Base-by-base conservation (phyloP, 2,888 invertebrate species). In the Troides oblongomaculatus region DNA sequence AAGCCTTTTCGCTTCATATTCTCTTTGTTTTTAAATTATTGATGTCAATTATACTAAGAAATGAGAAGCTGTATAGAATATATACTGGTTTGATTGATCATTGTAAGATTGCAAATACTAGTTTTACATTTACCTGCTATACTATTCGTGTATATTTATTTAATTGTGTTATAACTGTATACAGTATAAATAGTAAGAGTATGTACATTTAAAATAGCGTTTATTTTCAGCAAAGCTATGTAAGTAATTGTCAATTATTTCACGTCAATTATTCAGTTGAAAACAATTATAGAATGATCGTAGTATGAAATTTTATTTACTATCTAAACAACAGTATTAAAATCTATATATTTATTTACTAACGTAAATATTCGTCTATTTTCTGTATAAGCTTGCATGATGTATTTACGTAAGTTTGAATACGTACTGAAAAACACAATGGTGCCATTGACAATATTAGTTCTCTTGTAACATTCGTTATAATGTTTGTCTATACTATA, bases 361-460 rank as follows among this genome's bases (percentile, higher is more conserved):
- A 53, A n/a, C 0, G 6, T n/a, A n/a, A n/a, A 53, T n/a, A n/a
- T 53, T 7, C n/a, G 53, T 53, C 8, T 53, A 53, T 7, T 6
- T n/a, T n/a, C 18, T 53, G 18, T 53, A 18, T 53, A 12, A 53
- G 53, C 4, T n/a, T 53, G 5, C 18, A 53, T 53, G 18, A 12
- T n/a, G n/a, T 53, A n/a, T 58, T 14, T 23, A 14, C 57, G 10
- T 58, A 58, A 21, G 8, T 23, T 58, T 58, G 8, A 58, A 58
- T 58, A 79, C 75, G 76, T 81, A 80, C 79, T 77, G 64, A 71
- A 76, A 77, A 74, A 76, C 73, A 77, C 76, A 72, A 85, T 85
- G 87, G 88, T 89, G 88, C 86, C 86, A 86, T 85, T 86, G 89
- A 89, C 89, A 89, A 89, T 89, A 89, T 88, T 86, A 86, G 79